Base-by-base conservation (phyloP, 2,797 vertebrate species). In the Linurgus olivaceus region DNA sequence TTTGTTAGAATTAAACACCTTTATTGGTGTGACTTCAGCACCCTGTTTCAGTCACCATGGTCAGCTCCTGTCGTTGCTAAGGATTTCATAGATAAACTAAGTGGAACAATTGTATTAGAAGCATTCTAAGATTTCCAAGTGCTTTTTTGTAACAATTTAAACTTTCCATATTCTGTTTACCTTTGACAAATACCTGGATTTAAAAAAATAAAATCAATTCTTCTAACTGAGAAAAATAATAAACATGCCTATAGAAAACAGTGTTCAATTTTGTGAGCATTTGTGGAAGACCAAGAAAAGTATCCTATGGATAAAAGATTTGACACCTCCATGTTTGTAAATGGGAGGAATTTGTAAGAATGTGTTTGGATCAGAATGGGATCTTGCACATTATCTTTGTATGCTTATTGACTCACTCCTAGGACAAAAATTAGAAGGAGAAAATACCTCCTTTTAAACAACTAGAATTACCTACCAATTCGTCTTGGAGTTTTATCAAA, bases 141-240 rank as follows among this genome's bases (percentile, higher is more conserved):
- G 4, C 7, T 28, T 76, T 76, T 71, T 59, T 28, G 7, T 44
- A 48, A 29, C 16, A n/a, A 13, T 74, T 86, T 24, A 38, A 70
- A 37, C 2, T 65, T 79, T 28, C 18, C 1, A 15, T 42, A 25
- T 68, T 84, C 24, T 72, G 4, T 31, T 91, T 75, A 67, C 1
- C 4, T 67, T 50, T 59, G 7, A 35, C 37, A 88, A 79, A 59
- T 37, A 75, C 28, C 7, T 26, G 11, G 3, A 7, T 45, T 55
- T 18, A 24, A 11, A 31, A 11, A 7, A 12, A 25, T 5, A 0
- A 73, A 48, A 61, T 13, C 1, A 21, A 31, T 66, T 2, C 17
- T 63, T 59, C 18, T 65, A 72, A 37, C 19, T 31, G n/a, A 59
- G 20, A 73, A 67, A 59, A 87, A 21, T 48, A 66, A 57, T 17